Conservation (phyloP, 2,888 invertebrate genomes). For the Drosophila flavopinicola region DNA sequence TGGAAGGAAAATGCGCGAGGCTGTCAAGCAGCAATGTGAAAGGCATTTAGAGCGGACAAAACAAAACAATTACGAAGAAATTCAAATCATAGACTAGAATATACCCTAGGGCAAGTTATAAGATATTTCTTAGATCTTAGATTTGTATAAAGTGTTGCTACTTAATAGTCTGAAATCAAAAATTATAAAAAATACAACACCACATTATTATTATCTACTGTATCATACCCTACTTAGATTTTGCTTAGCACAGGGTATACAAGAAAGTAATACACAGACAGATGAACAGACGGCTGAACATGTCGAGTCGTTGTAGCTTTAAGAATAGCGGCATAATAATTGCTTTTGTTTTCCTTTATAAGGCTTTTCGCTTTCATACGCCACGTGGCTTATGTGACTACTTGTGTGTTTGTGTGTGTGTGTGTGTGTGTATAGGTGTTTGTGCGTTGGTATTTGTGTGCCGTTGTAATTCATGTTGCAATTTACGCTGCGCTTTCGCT, state of each 20-base stretch:
- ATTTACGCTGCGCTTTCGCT: constrained; percentile 68
- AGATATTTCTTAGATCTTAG: too few relatives aligned
- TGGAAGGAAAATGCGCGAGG: constrained; percentile 26
- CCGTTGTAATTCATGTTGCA: constrained; percentile 72
- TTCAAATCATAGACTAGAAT: neutral
- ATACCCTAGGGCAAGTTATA: constrained; percentile 11
- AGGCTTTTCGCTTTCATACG: constrained; percentile 36
- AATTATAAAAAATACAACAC: too few relatives aligned
- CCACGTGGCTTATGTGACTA: constrained; percentile 3
- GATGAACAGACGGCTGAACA: constrained; percentile 22
- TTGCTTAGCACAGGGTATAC: constrained; percentile 21
- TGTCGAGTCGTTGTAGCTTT: constrained; percentile 40
- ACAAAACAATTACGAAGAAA: constrained; percentile 5
- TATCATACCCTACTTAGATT: neutral
- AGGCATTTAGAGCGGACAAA: constrained; percentile 29
- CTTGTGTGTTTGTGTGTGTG: neutral
- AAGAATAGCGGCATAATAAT: constrained; percentile 44
- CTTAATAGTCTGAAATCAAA: too few relatives aligned
- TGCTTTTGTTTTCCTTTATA: constrained; percentile 36
- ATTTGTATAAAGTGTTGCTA: too few relatives aligned
- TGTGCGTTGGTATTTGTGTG: neutral
- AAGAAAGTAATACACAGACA: constrained; percentile 37
- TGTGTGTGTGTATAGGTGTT: neutral
- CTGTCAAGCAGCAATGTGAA: constrained; percentile 43
- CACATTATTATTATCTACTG: too few relatives aligned